Evolutionary conservation across 2,888 invertebrate species (phyloP), one percentile per base, ranked within the genome.

Genomic region (Erebia aethiops): DNA sequence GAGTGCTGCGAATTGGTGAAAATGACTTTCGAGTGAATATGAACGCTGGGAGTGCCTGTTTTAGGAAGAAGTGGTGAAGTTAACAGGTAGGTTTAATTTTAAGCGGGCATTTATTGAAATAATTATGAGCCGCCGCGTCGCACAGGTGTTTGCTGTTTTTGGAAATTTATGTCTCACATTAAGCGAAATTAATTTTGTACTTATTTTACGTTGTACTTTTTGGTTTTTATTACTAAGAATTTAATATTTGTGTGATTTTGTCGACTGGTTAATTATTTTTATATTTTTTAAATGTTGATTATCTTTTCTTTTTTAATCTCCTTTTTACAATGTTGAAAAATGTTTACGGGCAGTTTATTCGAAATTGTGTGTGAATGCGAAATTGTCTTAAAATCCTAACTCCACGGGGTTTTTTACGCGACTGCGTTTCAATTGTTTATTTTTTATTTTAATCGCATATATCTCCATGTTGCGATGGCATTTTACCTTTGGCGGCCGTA

Each of bases 41-140:
- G 82, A 82, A 78, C 79, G 73, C 76, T 78, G 76, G 77, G 82
- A 80, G 83, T 80, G 72, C 74, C 80, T 77, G 78, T 62, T 71
- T 71, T 77, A 70, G 81, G 79, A 80, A 69, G 69, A 74, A 74
- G 82, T 81, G 80, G 79, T 78, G 76, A 77, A 76, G 78, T 77
- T 84, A 78, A 82, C 82, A 90, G 91, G 91, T 91, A 82, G 81
- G 89, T 80, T 76, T 77, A 52, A 46, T 56, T 71, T 67, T 57
- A 66, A 46, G 65, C 67, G 69, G 68, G 66, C 66, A 14, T 66
- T 56, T 57, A 43, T 16, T 18, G 54, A 60, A 60, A 67, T 16
- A 65, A 51, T 72, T 67, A 60, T 58, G n/a, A 54, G 67, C 67
- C 67, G 16, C 70, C 21, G 35, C 41, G 46, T 10, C 56, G 62